Evolutionary conservation across 2,888 invertebrate species (phyloP), one percentile per base, ranked within the genome.

Genomic region (Tenthredo scrophulariae): DNA sequence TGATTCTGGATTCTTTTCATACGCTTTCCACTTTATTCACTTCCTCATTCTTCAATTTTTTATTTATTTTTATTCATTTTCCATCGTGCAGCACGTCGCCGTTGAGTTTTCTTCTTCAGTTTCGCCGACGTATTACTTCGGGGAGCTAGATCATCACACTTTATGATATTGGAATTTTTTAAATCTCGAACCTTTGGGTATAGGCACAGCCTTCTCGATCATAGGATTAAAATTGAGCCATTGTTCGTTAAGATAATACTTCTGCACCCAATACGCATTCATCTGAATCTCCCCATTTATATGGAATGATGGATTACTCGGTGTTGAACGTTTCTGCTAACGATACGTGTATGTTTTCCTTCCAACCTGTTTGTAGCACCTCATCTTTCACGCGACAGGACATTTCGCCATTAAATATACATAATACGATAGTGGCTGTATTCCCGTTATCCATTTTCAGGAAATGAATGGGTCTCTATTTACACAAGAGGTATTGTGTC

Each of bases 251-350:
- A 80, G 22, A 62, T 62, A 58, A 80, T 62, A 80, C 29, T 80
- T 33, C 37, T 29, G 22, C 26, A 22, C 62, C 7, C 18, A 37
- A 26, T 79, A 58, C 33, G 5, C n/a, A 46, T n/a, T n/a, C 26
- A 43, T 6, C 10, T 46, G 43, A 13, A 15, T 10, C 5, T 80
- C 62, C 7, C 80, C 37, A 54, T 33, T 77, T 29, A 50, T 77
- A 77, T 77, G 15, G 40, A 79, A 50, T 80, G 80, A 80, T 62
- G 22, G 80, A 80, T 58, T 80, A 80, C 62, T 80, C 40, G 13
- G 37, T 62, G 37, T 40, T 26, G 37, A 80, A 80, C 62, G 62
- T 80, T 62, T 26, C 13, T n/a, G 33, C 40, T 80, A 62, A 80
- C 62, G 40, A 58, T 80, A 80, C 62, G 22, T 40, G 40, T 46